Conservation (phyloP, 2,113 vertebrate genomes). For the Dunckerocampus dactyliophorus region DNA sequence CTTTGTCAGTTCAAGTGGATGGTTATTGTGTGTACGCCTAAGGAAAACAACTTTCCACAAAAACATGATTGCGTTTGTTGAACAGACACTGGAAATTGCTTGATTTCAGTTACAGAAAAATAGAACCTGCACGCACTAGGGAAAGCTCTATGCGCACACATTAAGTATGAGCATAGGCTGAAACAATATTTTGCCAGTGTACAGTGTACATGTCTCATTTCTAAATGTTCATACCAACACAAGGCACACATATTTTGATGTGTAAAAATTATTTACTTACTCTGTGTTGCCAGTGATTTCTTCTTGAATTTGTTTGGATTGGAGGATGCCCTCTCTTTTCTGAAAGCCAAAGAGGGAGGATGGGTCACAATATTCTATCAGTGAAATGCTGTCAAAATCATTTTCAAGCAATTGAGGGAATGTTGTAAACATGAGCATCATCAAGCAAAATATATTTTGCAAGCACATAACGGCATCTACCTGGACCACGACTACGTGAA, state of each 20-base stretch:
- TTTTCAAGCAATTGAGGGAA: background rate
- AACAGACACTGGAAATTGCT: too few species aligned
- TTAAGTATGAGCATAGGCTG: too few species aligned
- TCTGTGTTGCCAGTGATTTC: slow-evolving; percentile 99
- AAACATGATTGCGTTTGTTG: too few species aligned
- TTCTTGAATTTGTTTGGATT: slow-evolving; percentile 95
- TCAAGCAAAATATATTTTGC: background rate
- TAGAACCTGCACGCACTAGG: too few species aligned
- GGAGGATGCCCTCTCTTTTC: slow-evolving; percentile 97
- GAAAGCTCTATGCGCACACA: too few species aligned
- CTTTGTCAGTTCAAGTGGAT: too few species aligned
- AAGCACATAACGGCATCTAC: slow-evolving; percentile 32
- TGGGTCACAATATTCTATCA: background rate
- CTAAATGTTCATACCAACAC: too few species aligned
- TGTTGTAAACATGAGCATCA: background rate
- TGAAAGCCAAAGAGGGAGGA: slow-evolving; percentile 52
- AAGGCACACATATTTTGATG: background rate
- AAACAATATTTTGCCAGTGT: too few species aligned
- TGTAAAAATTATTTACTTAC: slow-evolving; percentile 71
- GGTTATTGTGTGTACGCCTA: too few species aligned
- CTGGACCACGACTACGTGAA: slow-evolving; percentile 97
- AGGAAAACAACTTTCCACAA: too few species aligned
- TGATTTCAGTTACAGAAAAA: too few species aligned
- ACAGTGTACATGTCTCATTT: too few species aligned
- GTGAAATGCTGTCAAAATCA: background rate